Base-by-base conservation (phyloP, 2,797 vertebrate genomes). In the Urosaurus nigricauda region DNA sequence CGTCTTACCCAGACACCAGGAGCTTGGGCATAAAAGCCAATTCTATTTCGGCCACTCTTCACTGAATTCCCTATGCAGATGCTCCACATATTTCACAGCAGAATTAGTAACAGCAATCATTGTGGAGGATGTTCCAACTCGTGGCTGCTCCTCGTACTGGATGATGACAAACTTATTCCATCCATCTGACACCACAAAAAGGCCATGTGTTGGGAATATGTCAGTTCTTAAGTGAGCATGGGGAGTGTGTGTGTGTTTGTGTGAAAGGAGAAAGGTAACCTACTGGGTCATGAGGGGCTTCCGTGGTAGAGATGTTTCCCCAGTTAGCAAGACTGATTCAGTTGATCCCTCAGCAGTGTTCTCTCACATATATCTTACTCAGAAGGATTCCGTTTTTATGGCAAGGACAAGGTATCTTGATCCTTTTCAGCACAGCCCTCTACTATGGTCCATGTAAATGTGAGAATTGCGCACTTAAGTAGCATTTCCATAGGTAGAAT, bases 31-130 rank as follows among this genome's bases (percentile, higher is more conserved):
- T 84, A 94, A 96, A 89, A 96, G 94, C 51, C 32, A 95, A 81
- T 93, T 94, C 94, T 96, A 95, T 97, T 96, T 95, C 95, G 96
- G 96, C 97, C 96, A 94, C 95, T 37, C 90, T 97, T 95, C 94
- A 80, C 88, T 92, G 79, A 96, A 96, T 96, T 96, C 94, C 95
- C 94, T 90, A 17, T 95, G 96, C 97, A 97, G 97, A 96, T 96
- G 96, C 95, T 95, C 92, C 0, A 43, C 56, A 1, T 80, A 82
- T 96, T 96, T 96, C 94, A 93, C 94, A 95, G 95, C 75, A 95
- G 96, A 97, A 96, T 97, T 96, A 96, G 94, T 93, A 96, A 92
- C 93, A 93, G 95, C 92, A 85, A 90, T 96, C 95, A 89, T 21
- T 81, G 92, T 93, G 2, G 4, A 95, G 95, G 94, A 96, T 51